Percentiles rank a stretch among this genome's conserved stretches.
Evolutionary conservation across 2,888 invertebrate species (phyloP).

Genomic region (Eristalinus aeneus): DNA sequence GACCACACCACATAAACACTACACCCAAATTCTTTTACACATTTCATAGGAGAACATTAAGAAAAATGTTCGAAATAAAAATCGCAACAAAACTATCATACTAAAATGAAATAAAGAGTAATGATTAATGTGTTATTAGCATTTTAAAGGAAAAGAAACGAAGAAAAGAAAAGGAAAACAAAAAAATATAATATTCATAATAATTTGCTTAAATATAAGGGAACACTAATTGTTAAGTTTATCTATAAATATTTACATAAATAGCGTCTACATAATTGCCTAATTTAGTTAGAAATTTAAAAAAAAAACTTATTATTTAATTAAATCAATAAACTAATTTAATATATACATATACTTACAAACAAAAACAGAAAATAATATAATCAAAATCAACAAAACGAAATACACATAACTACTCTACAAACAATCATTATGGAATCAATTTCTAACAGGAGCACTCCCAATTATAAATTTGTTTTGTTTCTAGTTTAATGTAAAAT

Average conservation of each 20-base stretch:
- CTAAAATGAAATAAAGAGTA: slow-evolving; percentile 8
- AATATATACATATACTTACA: slow-evolving; percentile 70
- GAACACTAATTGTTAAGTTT: slow-evolving; percentile 50
- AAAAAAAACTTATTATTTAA: slow-evolving; percentile 58
- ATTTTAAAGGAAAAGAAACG: slow-evolving; percentile 54
- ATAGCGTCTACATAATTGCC: slow-evolving; percentile 40
- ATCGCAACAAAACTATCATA: slow-evolving; percentile 34
- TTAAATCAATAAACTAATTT: slow-evolving; percentile 69
- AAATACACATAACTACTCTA: slow-evolving; percentile 31
- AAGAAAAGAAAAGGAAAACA: not conserved
- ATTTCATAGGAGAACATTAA: not conserved
- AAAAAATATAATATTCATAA: slow-evolving; percentile 4
- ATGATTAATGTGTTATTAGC: slow-evolving; percentile 68
- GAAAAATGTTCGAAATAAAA: not conserved
- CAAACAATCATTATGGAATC: slow-evolving; percentile 35
- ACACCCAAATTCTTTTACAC: not conserved
- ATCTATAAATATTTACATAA: slow-evolving; percentile 49
- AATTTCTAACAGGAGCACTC: slow-evolving; percentile 71
- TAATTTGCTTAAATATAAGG: slow-evolving; percentile 54
- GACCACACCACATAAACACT: slow-evolving; percentile 37
- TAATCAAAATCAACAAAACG: slow-evolving; percentile 25
- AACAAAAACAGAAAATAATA: slow-evolving; percentile 54
- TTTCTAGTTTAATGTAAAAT: slow-evolving; percentile 76
- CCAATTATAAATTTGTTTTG: slow-evolving; percentile 77
- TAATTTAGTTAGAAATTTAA: slow-evolving; percentile 68